Conservation (phyloP, 23 tunicate genomes). For the Clavelina lepadiformis region DNA sequence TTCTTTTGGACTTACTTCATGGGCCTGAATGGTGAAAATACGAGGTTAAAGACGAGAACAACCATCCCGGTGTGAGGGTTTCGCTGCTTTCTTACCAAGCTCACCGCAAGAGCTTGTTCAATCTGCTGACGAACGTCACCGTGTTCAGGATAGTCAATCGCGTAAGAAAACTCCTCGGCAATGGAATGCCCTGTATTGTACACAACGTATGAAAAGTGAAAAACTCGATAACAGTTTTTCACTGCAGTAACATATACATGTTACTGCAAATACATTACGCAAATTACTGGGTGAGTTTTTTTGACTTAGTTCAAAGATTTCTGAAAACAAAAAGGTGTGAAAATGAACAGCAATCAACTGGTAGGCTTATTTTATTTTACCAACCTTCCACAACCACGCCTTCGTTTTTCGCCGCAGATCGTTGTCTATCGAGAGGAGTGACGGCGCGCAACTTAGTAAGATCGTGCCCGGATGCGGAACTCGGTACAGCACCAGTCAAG, state of each 20-base stretch:
- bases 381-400: slow-evolving; percentile 73
- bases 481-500: slow-evolving; percentile 77
- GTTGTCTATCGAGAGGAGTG: slow-evolving; percentile 25
- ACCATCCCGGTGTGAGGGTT: slow-evolving; percentile 90
- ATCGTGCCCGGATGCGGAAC: slow-evolving; percentile 55
- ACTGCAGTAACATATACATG: no score
- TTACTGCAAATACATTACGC: no score
- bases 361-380: no score
- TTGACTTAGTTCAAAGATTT: no score
- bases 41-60: slow-evolving; percentile 64
- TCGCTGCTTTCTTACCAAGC: slow-evolving; percentile 70
- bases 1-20: slow-evolving; percentile 48
- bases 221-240: no score
- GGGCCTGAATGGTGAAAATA: slow-evolving; percentile 80
- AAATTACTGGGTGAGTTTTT: no score
- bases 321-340: no score
- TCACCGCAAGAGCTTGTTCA: slow-evolving; percentile 65
- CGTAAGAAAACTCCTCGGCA: slow-evolving; percentile 66
- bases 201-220: no score
- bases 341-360: no score
- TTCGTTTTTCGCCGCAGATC: slow-evolving; percentile 6
- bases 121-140: slow-evolving; percentile 44
- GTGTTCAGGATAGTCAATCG: slow-evolving; percentile 46
- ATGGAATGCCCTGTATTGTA: slow-evolving; percentile 48
- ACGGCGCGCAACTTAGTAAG: slow-evolving; percentile 59